Base-by-base conservation (phyloP, 2,113 vertebrate species). In the Oreotrochilus melanogaster region DNA sequence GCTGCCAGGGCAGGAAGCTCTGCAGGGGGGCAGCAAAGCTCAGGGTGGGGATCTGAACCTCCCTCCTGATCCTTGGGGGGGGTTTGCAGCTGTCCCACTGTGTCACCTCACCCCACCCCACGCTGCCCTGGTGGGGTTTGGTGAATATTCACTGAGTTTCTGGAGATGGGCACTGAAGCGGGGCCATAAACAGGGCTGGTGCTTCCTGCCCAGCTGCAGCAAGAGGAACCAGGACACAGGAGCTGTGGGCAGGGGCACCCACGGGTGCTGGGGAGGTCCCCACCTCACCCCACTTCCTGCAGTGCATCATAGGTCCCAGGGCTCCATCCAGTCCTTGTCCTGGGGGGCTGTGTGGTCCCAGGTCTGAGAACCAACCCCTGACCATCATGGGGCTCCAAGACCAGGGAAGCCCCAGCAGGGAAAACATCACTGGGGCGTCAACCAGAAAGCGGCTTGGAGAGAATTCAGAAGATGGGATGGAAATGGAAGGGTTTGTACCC, bases 151-250 rank as follows among this genome's bases (percentile, higher is more conserved):
- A 5, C 6, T 1, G 0, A 13, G 67, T 24, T 7, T 54, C 37
- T 1, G 11, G 74, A 84, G 89, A 80, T 24, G 43, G 47, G 95
- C 60, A 1, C 82, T 90, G 94, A 89, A 95, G 96, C 85, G 8
- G 27, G 7, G 51, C 64, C 1, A 48, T 92, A 95, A 97, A 96
- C 95, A 96, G 92, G 69, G 93, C 78, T 74, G 81, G 71, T 23
- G 67, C 78, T 97, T 97, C 96, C 95, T 96, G 95, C 87, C 67
- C 96, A 96, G 71, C 94, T 97, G 95, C 94, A 58, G 88, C 94
- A 91, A 92, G 92, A 96, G 96, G 95, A 96, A 97, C 82, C 3
- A 23, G 39, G 60, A 76, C 67, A 58, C 50, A 21, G 35, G 83
- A 42, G 60, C 67, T 75, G 89, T 0, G 2, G 78, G 28, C 54